Evolutionary conservation across 2,113 vertebrate species (phyloP), one percentile per base, ranked within the genome.

Genomic region (Forbesichthys papilliferus): DNA sequence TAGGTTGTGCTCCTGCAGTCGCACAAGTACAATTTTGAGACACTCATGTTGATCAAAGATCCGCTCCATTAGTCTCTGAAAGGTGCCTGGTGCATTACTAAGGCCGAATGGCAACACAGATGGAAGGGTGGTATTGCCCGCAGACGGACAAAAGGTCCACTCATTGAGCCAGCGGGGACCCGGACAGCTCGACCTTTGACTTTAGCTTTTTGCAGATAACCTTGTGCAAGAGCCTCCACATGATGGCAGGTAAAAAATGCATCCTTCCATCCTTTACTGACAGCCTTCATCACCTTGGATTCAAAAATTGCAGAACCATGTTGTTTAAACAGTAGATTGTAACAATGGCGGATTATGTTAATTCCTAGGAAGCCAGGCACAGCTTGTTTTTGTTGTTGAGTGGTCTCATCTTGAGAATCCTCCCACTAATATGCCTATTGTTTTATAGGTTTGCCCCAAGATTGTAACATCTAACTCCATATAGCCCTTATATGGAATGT

Each of bases 331-430:
- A 64, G 46, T 18, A 47, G 13, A 16, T 48, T 9, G 13, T 68
- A 68, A 20, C 52, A 78, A 1, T 14, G 12, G 5, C 59, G 3
- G 34, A 68, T 48, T 11, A 72, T 48, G 18, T 78, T 72, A 69
- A 78, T 78, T 0, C 64, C 64, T 4, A 68, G 34, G 4, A 68
- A 20, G 0, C 65, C 58, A 5, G 69, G 65, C 9, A 64, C 61
- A 9, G 5, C 0, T 10, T 3, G 9, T 9, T 57, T n/a, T 42
- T 72, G 16, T 16, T 16, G 16, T 16, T 16, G 16, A 16, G 16
- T 16, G 16, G 16, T 16, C 16, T 16, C 16, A 16, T 16, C 16
- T 16, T 16, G 16, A 16, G 16, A 16, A 16, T 16, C 16, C 16
- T 16, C 16, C 16, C 16, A 16, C 16, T 16, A 16, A 16, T 16